phyloP scores from a whole-genome alignment of 2,113 vertebrate species.

The Epinephelus cyanopodus region DNA sequence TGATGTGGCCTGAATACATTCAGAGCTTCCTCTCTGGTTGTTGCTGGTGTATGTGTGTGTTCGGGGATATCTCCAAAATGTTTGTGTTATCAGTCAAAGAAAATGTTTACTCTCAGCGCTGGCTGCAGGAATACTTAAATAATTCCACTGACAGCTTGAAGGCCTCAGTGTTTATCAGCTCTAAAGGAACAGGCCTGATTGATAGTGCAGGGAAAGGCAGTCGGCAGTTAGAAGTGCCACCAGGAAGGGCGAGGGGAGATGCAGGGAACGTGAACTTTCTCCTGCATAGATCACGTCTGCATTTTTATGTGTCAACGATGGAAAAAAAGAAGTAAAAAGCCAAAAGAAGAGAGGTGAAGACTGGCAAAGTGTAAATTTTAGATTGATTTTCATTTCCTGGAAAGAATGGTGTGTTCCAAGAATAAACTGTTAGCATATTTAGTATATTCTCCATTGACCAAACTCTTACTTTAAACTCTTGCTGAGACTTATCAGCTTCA shows the following conservation, averaged over 20 bases:
- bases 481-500: conserved; percentile 21
- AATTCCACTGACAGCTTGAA: conserved; percentile 70
- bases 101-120: conserved; percentile 67
- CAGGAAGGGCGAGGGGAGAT: conserved; percentile 49
- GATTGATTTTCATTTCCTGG: background rate
- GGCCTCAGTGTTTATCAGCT: conserved; percentile 74
- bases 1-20: background rate
- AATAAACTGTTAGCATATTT: conserved; percentile 6
- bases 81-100: conserved; percentile 70
- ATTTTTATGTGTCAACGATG: conserved; percentile 15
- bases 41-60: conserved; percentile 26
- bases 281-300: conserved; percentile 27
- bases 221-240: conserved; percentile 63
- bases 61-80: conserved; percentile 45
- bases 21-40: background rate
- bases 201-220: conserved; percentile 49
- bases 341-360: background rate
- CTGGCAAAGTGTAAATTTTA: conserved; percentile 16
- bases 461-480: background rate
- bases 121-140: conserved; percentile 67
- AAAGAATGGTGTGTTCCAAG: conserved; percentile 6
- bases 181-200: conserved; percentile 55
- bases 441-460: background rate
- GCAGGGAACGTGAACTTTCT: conserved; percentile 47
- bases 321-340: background rate